Conservation (phyloP, 1,140 invertebrate species). For the Rhopalosiphum padi region DNA sequence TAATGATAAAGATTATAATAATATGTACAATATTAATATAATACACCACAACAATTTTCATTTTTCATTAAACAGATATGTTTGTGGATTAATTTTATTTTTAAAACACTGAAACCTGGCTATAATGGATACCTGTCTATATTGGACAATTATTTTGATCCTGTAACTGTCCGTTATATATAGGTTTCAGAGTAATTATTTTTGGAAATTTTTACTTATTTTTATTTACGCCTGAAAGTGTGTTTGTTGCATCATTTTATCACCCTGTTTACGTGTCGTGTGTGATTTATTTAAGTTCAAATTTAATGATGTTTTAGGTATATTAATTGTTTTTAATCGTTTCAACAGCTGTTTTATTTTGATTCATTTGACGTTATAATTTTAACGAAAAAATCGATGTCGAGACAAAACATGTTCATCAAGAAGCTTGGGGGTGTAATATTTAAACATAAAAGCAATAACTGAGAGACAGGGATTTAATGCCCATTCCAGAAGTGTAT, state of each 20-base stretch:
- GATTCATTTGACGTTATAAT: neutral
- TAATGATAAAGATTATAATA: too few species aligned
- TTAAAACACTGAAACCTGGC: too few species aligned
- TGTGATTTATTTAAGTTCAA: neutral
- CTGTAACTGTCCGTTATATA: too few species aligned
- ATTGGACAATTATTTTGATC: neutral
- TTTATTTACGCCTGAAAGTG: neutral
- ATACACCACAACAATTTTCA: too few species aligned
- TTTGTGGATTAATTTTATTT: too few species aligned
- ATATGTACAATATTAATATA: too few species aligned
- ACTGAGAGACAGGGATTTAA: neutral
- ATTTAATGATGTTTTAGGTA: neutral
- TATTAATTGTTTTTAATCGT: neutral
- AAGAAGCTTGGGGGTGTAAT: neutral
- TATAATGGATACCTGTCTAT: too few species aligned
- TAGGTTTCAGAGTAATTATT: neutral
- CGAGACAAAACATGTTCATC: neutral
- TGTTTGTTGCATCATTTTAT: neutral
- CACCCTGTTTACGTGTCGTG: neutral
- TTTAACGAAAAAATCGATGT: neutral
- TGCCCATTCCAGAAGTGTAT: neutral
- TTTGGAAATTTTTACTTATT: neutral
- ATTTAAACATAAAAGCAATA: neutral
- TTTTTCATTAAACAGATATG: too few species aligned
- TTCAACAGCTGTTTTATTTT: neutral